Evolutionary conservation across 2,888 invertebrate species (phyloP).

Genomic region (Helleia helle): DNA sequence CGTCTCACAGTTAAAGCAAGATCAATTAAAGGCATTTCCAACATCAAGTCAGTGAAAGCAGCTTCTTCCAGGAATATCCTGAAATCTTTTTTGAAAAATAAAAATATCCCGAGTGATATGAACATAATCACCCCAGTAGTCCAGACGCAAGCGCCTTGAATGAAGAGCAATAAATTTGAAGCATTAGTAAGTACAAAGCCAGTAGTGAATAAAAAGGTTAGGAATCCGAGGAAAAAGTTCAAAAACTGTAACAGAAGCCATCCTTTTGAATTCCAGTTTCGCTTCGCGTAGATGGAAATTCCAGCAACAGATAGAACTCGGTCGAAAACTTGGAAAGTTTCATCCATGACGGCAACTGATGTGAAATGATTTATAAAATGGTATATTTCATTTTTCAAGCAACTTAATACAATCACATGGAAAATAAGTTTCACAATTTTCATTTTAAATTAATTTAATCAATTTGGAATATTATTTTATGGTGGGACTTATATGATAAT

Average conservation of each 20-base stretch:
- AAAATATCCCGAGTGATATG: conserved; percentile 43
- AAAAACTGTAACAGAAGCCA: conserved; percentile 44
- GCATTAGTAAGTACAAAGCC: conserved; percentile 37
- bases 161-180: conserved; percentile 37
- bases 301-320: conserved; percentile 44
- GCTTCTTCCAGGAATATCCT: conserved; percentile 43
- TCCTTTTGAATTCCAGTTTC: conserved; percentile 37
- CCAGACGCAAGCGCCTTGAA: conserved; percentile 62
- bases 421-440: conserved; percentile 7
- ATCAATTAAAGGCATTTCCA: conserved; percentile 44
- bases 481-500: too few relatives aligned
- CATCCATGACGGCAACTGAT: conserved; percentile 36
- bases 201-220: conserved; percentile 47
- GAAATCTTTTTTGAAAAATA: conserved; percentile 42
- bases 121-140: conserved; percentile 54
- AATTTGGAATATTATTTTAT: not conserved
- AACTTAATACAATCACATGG: not conserved
- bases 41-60: conserved; percentile 39
- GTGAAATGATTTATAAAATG: conserved; percentile 23
- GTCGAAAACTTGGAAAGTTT: conserved; percentile 40
- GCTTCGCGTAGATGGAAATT: conserved; percentile 41
- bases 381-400: conserved; percentile 18
- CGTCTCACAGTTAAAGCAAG: conserved; percentile 25
- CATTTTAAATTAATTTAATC: conserved; percentile 10
- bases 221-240: conserved; percentile 38